These are phyloP conservation scores for Brevimyrus niger DNA, from an alignment of 2,113 vertebrate species.

Conservation along the genomic window DNA sequence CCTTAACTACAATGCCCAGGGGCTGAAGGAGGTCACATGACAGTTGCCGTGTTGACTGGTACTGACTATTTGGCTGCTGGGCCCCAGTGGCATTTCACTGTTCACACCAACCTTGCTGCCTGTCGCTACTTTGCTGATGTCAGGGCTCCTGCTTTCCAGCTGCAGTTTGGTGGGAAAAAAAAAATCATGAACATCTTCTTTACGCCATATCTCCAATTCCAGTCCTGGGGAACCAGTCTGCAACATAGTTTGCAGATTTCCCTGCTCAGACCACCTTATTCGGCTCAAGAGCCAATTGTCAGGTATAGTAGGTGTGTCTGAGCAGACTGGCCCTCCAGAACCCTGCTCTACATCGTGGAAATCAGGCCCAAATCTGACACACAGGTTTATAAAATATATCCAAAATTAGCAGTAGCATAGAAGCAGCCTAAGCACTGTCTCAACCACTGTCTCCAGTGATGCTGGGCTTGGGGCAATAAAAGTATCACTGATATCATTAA, in stretches of 20 bases:
- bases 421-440: background rate
- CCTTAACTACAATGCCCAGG: background rate
- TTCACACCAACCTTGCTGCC: slow-evolving; percentile 24
- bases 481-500: background rate
- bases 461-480: background rate
- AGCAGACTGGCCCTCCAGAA: background rate
- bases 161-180: slow-evolving; percentile 34
- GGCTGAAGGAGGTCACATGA: background rate
- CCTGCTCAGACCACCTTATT: background rate
- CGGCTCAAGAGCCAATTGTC: background rate
- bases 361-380: background rate
- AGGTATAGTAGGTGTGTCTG: background rate
- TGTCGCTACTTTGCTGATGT: slow-evolving; percentile 13
- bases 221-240: background rate
- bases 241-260: background rate
- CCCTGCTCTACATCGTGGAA: background rate
- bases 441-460: background rate
- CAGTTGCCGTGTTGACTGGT: background rate
- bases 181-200: background rate
- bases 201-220: background rate
- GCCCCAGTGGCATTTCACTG: slow-evolving; percentile 28
- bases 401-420: background rate
- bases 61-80: slow-evolving; percentile 45
- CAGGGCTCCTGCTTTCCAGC: slow-evolving; percentile 43
- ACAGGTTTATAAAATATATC: background rate